A percentile compares a stretch with the other conserved stretches of the same genome.
These are phyloP conservation scores for Trichechus manatus DNA, from an alignment of 2,113 vertebrate species.

Conservation along the genomic window DNA sequence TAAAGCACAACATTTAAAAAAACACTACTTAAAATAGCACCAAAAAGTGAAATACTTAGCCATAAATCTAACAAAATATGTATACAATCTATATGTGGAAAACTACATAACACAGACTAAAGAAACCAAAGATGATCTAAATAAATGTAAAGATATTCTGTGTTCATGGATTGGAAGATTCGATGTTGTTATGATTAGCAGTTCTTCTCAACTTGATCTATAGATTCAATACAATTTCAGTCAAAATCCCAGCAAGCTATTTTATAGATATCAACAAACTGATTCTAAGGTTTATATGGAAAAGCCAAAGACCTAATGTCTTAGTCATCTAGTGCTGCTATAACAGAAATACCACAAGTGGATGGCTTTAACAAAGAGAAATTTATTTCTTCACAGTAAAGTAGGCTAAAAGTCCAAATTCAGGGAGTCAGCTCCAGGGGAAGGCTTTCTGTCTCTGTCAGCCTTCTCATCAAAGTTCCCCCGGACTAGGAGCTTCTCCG, in stretches of 20 bases:
- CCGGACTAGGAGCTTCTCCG: too few species aligned
- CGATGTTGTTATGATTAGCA: background rate
- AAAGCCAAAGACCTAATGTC: constrained; percentile 48
- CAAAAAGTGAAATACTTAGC: background rate
- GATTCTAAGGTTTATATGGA: constrained; percentile 12
- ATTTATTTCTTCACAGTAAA: too few species aligned
- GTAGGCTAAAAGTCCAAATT: too few species aligned
- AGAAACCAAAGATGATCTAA: background rate
- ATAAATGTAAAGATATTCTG: background rate
- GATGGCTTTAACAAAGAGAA: too few species aligned
- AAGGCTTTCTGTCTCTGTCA: too few species aligned
- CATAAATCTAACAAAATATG: background rate
- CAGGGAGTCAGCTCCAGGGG: too few species aligned
- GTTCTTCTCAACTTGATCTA: background rate
- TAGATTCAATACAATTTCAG: background rate
- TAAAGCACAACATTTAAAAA: too few species aligned
- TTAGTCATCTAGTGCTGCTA: too few species aligned
- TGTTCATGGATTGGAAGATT: background rate
- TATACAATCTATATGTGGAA: background rate
- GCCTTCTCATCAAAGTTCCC: too few species aligned
- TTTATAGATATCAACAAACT: background rate
- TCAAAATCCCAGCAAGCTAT: background rate
- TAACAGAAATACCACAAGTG: too few species aligned
- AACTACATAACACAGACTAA: background rate
- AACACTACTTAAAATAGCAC: background rate